Base-by-base conservation (phyloP, 2,888 invertebrate genomes). In the Proisotoma minuta region DNA sequence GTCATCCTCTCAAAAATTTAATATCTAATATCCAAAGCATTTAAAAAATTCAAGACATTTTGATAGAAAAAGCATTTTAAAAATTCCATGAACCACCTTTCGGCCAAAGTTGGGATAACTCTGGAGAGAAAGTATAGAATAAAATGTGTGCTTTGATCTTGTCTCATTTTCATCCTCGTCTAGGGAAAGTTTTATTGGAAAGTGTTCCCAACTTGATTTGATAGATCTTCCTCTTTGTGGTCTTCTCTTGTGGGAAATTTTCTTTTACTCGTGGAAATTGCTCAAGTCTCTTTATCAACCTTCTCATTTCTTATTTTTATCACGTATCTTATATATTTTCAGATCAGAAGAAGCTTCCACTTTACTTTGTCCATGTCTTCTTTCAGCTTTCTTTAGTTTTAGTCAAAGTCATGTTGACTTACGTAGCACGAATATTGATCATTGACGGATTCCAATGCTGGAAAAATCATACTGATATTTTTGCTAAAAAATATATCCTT, bases 121-220 rank as follows among this genome's bases (percentile, higher is more conserved):
- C n/a, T n/a, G n/a, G n/a, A n/a, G n/a, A n/a, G n/a, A n/a, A n/a
- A n/a, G n/a, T n/a, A n/a, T n/a, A n/a, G n/a, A n/a, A n/a, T n/a
- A n/a, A 4, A 10, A 29, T 52, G 52, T 52, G 52, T 54, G 18
- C 54, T 54, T 54, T 54, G 54, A 54, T 54, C 54, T 54, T 34
- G 20, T n/a, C 47, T 20, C n/a, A n/a, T n/a, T n/a, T 10, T 15
- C 34, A 34, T 15, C 8, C 34, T 10, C 47, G 20, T 10, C 15
- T 20, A 18, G 39, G 54, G 39, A 24, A 39, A 34, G 40, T 54
- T 54, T 54, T 39, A 54, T 54, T 54, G 54, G 54, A 54, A 54
- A 54, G 22, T 54, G 5, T 39, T 54, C 20, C 29, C 8, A 10
- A 47, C 15, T n/a, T 5, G 18, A 50, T 5, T 34, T 34, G 34